phyloP scores from a whole-genome alignment of 2,113 vertebrate genomes.

The Rostratula benghalensis region DNA sequence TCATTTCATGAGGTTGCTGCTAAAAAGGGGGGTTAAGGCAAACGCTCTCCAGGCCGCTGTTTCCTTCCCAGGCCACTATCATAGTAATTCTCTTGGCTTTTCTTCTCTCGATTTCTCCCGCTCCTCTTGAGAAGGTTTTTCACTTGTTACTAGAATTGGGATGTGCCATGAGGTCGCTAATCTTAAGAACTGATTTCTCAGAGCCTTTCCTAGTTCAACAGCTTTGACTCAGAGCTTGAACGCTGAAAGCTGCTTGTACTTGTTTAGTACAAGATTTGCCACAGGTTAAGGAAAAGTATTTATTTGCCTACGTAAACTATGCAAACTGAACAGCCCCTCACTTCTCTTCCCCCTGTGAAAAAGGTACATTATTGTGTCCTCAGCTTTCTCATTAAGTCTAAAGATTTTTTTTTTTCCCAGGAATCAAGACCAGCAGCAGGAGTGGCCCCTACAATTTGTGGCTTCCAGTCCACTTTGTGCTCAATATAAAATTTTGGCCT shows the following conservation, averaged over 20 bases:
- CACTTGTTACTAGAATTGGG: rapidly evolving
- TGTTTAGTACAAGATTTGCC: neutral
- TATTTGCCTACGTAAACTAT: neutral
- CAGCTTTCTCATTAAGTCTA: neutral
- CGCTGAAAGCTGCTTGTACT: neutral
- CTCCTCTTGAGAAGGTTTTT: rapidly evolving
- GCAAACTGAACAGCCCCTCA: neutral
- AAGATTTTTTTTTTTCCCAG: neutral
- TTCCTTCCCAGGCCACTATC: rapidly evolving
- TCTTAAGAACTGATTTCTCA: neutral
- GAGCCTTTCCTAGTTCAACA: neutral
- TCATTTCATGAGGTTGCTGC: rapidly evolving
- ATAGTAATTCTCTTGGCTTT: rapidly evolving
- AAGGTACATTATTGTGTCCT: neutral
- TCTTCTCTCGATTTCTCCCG: no score
- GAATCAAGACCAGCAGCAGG: neutral
- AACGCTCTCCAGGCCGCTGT: rapidly evolving
- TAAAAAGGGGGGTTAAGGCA: neutral
- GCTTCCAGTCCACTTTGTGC: neutral
- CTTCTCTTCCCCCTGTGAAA: neutral
- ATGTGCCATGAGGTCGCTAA: rapidly evolving
- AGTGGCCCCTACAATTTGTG: neutral
- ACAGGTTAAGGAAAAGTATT: neutral
- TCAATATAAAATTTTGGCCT: neutral
- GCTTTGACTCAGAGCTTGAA: neutral